Base-by-base conservation (phyloP, 2,888 invertebrate genomes). In the Cataglyphis albicans region DNA sequence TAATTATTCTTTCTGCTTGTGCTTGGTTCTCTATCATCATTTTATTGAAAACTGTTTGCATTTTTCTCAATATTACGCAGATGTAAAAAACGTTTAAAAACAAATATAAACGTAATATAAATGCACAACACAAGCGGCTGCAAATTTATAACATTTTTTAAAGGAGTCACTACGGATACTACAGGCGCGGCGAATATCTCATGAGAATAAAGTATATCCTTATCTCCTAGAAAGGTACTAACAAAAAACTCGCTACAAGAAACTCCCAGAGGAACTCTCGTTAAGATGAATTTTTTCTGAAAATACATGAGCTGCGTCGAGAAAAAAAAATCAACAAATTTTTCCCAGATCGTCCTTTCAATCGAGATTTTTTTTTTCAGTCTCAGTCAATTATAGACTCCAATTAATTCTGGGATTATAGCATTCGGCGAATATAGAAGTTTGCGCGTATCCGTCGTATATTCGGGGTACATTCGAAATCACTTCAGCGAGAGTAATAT, bases 331-430 rank as follows among this genome's bases (percentile, higher is more conserved):
- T 78, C 7, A 44, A 44, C 41, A 67, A n/a, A 55, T 44, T 68
- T 68, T 12, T 3, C 29, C 35, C 6, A 68, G 0, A 15, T 25
- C 25, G 29, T 29, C 25, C 35, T 78, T 21, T 76, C n/a, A 76
- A 76, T 65, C 41, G 10, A 64, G 32, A 5, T 18, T 18, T 64
- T 41, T 55, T 65, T 52, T 55, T 55, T 55, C 57, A 68, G 21
- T 21, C 21, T 78, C 32, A 21, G 21, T 21, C 21, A 68, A 67
- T 75, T 75, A 76, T 78, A 67, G 6, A 7, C 21, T 78, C 21
- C 18, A 78, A 68, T 78, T 78, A 68, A 68, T 32, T 67, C 18
- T 41, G 41, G 3, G 15, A 67, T 38, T 29, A 5, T 59, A 32
- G 32, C 21, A 10, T 78, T 59, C 57, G 7, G 25, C 21, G n/a